Base-by-base conservation (phyloP, 35 echinoderm and acorn worm species). In the Ptychodera flava region DNA sequence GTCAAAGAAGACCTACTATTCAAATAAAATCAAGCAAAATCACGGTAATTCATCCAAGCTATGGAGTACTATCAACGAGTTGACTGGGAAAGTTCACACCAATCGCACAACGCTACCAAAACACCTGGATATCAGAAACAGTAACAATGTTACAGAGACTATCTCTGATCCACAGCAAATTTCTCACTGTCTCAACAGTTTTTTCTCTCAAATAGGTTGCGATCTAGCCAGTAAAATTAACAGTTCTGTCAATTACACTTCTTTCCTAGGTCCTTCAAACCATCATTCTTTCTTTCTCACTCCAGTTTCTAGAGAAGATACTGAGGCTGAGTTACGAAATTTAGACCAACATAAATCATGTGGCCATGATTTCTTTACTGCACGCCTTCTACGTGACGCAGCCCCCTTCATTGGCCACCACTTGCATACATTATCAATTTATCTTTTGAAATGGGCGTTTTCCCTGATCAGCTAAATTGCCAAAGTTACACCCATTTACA, bases 21-120 rank as follows among this genome's bases (percentile, higher is more conserved):
- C 31, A 33, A 34, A 82, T 32, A 32, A 0, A 33, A 33, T 82
- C 27, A 33, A 30, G 1, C 34, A 33, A 32, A 33, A 30, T 33
- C 2, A 30, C 2, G 1, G 27, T 27, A 33, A 82, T 33, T 32
- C 34, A 82, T 2, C 31, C 16, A 82, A 82, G 32, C 31, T 34
- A 82, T 82, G 80, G 32, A 31, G 34, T 33, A 82, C 80, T 82
- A 82, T 82, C 1, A 82, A 82, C 34, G 31, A 29, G 6, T 16
- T 33, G 1, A 33, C 34, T 10, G 80, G 80, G 16, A 31, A 34
- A 64, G 22, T 64, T 12, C 22, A 6, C 22, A 64, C 6, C 22
- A 64, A 6, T 64, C 45, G 45, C 45, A 64, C 45, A 6, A 64
- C 28, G 34, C 31, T 33, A 30, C 16, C 31, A 0, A 82, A 32